These are phyloP conservation scores for Noctua janthe DNA, from an alignment of 2,888 invertebrate genomes.

Conservation along the genomic window DNA sequence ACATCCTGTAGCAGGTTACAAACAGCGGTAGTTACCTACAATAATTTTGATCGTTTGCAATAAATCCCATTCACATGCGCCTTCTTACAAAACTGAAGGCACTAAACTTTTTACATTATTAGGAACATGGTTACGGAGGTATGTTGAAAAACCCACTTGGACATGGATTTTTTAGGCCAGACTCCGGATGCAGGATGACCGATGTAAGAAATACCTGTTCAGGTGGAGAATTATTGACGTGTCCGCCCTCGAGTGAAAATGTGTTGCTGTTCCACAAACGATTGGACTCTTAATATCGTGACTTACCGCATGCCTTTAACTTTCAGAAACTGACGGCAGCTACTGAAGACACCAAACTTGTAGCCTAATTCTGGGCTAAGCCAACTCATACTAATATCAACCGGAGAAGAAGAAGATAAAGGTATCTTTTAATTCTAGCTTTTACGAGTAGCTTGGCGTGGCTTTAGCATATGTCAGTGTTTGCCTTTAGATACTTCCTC, in stretches of 20 bases:
- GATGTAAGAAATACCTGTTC: not conserved
- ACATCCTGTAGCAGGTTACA: constrained; percentile 38
- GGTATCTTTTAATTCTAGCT: not conserved
- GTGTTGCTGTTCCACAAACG: not conserved
- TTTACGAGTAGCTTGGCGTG: not conserved
- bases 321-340: not conserved
- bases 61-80: constrained; percentile 2
- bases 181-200: not conserved
- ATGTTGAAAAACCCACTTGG: not conserved
- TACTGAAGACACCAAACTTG: not conserved
- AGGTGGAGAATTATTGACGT: not conserved
- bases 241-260: not conserved
- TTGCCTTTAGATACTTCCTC: not conserved
- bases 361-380: not conserved
- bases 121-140: not conserved
- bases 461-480: not conserved
- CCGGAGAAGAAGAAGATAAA: not conserved
- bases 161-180: not conserved
- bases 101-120: not conserved
- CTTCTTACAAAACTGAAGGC: not conserved
- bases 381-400: too few relatives aligned
- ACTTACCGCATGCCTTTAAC: not conserved
- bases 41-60: constrained; percentile 8
- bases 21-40: constrained; percentile 1
- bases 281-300: not conserved